These are phyloP conservation scores for Meandrusa payeni DNA, from an alignment of 2,888 invertebrate species.

Conservation along the genomic window DNA sequence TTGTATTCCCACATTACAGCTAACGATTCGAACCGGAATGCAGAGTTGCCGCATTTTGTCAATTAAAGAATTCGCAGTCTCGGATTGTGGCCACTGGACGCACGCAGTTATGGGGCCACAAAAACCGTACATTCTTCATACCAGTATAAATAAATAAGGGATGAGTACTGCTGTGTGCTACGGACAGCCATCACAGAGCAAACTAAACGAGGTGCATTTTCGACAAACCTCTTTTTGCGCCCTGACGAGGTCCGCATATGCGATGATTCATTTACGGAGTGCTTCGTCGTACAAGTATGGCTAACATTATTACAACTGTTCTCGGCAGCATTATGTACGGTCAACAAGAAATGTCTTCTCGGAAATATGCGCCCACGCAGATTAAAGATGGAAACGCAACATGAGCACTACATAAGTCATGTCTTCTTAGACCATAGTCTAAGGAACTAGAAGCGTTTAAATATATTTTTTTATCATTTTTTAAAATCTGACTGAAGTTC, in stretches of 20 bases:
- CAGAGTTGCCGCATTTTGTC: slow-evolving; percentile 63
- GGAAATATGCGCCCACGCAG: slow-evolving; percentile 78
- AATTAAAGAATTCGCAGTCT: slow-evolving; percentile 71
- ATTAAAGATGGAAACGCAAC: slow-evolving; percentile 76
- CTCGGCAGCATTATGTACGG: slow-evolving; percentile 72
- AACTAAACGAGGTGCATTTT: slow-evolving; percentile 72
- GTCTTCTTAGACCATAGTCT: slow-evolving; percentile 64
- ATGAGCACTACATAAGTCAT: slow-evolving; percentile 76
- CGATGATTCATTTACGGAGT: slow-evolving; percentile 78
- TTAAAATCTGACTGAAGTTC: too few relatives aligned
- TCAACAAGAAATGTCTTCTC: slow-evolving; percentile 75
- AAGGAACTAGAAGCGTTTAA: slow-evolving; percentile 60
- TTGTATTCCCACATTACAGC: slow-evolving; percentile 61
- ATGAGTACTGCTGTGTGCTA: slow-evolving; percentile 63
- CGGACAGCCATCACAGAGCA: slow-evolving; percentile 46
- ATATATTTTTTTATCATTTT: too few relatives aligned
- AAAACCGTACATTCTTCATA: slow-evolving; percentile 73
- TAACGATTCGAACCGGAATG: slow-evolving; percentile 65
- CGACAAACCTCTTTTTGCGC: slow-evolving; percentile 77
- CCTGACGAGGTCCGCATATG: slow-evolving; percentile 74
- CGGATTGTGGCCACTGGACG: slow-evolving; percentile 54
- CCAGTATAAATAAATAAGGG: slow-evolving; percentile 79
- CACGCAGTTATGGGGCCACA: slow-evolving; percentile 63
- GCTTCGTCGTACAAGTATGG: slow-evolving; percentile 72
- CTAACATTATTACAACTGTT: slow-evolving; percentile 77